A percentile compares a stretch with the other conserved stretches of the same genome.
These are phyloP conservation scores for Romanogobio albipinnatus DNA, from an alignment of 2,113 vertebrate genomes.

Conservation along the genomic window DNA sequence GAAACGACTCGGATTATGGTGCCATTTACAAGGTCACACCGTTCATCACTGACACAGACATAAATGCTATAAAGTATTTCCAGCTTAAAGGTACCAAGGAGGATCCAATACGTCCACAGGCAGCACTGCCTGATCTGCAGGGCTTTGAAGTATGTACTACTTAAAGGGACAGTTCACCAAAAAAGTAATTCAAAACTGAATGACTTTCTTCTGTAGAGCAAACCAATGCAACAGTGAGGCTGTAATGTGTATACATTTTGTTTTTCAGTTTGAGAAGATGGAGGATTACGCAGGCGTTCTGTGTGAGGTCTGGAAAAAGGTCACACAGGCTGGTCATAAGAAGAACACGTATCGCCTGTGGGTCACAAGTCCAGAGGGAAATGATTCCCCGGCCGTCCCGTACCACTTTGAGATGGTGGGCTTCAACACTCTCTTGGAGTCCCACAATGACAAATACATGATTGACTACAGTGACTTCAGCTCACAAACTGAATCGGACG, in stretches of 20 bases:
- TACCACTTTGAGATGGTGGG: conserved; percentile 82
- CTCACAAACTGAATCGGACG: conserved; percentile 63
- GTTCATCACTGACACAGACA: conserved; percentile 72
- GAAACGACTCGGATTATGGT: conserved; percentile 66
- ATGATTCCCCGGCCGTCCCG: conserved; percentile 56
- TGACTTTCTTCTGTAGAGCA: not conserved
- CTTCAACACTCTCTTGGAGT: conserved; percentile 81
- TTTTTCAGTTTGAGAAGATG: conserved; percentile 75
- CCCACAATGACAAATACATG: conserved; percentile 83
- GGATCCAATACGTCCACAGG: conserved; percentile 68
- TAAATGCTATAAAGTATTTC: conserved; percentile 77
- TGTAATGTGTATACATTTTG: not conserved
- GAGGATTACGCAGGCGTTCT: conserved; percentile 74
- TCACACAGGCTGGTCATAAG: conserved; percentile 71
- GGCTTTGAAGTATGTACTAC: conserved; percentile 75
- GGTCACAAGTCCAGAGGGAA: conserved; percentile 71
- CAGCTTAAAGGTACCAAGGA: conserved; percentile 79
- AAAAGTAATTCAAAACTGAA: not conserved
- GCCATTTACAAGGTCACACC: conserved; percentile 77
- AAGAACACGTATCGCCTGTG: conserved; percentile 83
- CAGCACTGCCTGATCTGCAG: conserved; percentile 67
- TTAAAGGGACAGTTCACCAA: not conserved
- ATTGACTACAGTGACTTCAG: conserved; percentile 77
- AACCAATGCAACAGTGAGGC: no score
- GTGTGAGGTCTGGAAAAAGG: conserved; percentile 80